Evolutionary conservation across 1,140 invertebrate species (phyloP), one percentile per base, ranked within the genome.

Genomic region (Battus philenor): DNA sequence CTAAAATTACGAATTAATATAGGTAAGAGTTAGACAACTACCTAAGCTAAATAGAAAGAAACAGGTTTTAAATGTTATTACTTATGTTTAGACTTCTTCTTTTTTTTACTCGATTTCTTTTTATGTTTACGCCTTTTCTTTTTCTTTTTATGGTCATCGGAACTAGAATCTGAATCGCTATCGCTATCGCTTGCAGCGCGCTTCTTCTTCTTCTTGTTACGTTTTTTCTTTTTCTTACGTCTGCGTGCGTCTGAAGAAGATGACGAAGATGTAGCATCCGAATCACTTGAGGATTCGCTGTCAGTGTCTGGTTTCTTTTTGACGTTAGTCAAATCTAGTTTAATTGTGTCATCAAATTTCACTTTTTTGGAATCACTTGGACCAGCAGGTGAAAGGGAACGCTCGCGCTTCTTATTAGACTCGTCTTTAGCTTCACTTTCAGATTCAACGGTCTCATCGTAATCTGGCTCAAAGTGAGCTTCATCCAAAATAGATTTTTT

Each of bases 381-480:
- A 5, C 53, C 71, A 38, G 34, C 33, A 11, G 69, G 69, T 9
- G 76, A 72, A 11, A 24, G 45, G 2, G 76, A 76, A 24, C 65
- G 59, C 49, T 78, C 75, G 7, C 78, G 67, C 55, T 86, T 86
- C 39, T 76, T 81, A 9, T 18, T 30, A 39, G 17, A 13, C 5
- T 80, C 79, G 4, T 85, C 80, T 60, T 86, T 86, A 7, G 36
- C 51, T 45, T 87, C 86, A 51, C 53, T 72, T 22, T 86, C 84
- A 18, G 83, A 86, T 60, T 87, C 86, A 7, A 86, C 66, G 38
- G 59, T 84, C 60, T 87, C 86, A 50, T 93, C 92, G 69, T 93
- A 93, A 75, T 93, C 91, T 1, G 92, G 92, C 55, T 92, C 92
- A 64, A 93, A 93, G 53, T 88, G 90, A 0, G 91, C 88, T 73